Percentiles rank a stretch among this genome's conserved stretches.
Conservation (phyloP, 2,113 vertebrate genomes). For the Lutjanus erythropterus region DNA sequence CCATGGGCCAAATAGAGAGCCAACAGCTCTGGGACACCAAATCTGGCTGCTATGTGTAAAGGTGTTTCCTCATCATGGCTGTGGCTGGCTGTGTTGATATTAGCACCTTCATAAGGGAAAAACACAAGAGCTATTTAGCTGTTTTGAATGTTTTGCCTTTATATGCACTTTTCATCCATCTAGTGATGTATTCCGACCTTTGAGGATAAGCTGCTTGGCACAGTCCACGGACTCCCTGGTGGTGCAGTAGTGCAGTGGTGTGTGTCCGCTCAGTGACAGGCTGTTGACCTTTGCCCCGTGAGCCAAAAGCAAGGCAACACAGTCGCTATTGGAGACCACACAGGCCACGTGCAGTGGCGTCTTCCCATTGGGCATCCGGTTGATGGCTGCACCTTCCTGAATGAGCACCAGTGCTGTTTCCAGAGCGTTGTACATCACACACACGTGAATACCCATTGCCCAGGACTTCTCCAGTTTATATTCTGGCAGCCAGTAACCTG, state of each 20-base stretch:
- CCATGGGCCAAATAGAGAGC: conserved; percentile 89
- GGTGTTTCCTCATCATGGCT: conserved; percentile 92
- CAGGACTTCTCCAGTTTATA: conserved; percentile 95
- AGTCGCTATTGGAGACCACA: conserved; percentile 87
- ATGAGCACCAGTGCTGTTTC: conserved; percentile 90
- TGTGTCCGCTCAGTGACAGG: conserved; percentile 91
- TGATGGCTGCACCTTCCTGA: conserved; percentile 90
- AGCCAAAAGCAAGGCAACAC: conserved; percentile 88
- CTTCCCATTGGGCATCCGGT: conserved; percentile 95
- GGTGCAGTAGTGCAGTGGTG: conserved; percentile 91
- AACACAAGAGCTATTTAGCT: background rate
- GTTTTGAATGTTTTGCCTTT: background rate
- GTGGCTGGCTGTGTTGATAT: conserved; percentile 88
- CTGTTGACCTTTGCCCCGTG: conserved; percentile 90
- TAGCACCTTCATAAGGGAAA: conserved; percentile 85
- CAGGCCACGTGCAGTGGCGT: conserved; percentile 95
- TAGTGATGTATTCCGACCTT: conserved; percentile 82
- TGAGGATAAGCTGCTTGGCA: conserved; percentile 90
- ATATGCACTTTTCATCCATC: background rate
- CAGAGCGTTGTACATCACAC: conserved; percentile 91
- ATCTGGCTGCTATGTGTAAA: conserved; percentile 89
- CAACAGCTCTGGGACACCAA: conserved; percentile 89
- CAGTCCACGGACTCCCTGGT: conserved; percentile 89
- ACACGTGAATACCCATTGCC: conserved; percentile 94
- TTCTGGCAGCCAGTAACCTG: conserved; percentile 96